Conservation (phyloP, 1,140 invertebrate genomes). For the Drosophila elegans region DNA sequence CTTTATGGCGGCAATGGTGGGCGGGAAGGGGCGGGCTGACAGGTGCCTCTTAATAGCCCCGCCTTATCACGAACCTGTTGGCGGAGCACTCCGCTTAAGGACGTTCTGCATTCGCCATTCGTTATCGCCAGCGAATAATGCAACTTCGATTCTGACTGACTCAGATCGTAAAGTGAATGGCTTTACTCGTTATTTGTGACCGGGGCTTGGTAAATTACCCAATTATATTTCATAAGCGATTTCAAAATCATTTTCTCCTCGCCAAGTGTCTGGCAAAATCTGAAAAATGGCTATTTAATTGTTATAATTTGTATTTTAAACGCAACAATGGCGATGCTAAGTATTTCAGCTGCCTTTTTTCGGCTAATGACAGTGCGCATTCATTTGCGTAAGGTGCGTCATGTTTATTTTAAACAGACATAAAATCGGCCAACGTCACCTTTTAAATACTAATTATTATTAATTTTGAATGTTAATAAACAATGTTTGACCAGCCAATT, state of each 20-base stretch:
- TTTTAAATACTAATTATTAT: neutral
- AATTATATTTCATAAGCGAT: slow-evolving; percentile 63
- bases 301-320: slow-evolving; percentile 58
- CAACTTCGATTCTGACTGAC: slow-evolving; percentile 31
- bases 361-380: slow-evolving; percentile 27
- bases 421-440: slow-evolving; percentile 28
- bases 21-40: slow-evolving; percentile 4
- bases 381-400: slow-evolving; percentile 42
- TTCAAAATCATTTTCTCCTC: slow-evolving; percentile 24
- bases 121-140: slow-evolving; percentile 37
- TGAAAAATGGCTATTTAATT: slow-evolving; percentile 50
- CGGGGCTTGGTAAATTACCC: slow-evolving; percentile 49
- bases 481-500: neutral
- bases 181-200: slow-evolving; percentile 39
- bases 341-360: slow-evolving; percentile 14
- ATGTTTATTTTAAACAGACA: slow-evolving; percentile 16
- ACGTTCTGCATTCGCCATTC: slow-evolving; percentile 30
- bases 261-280: slow-evolving; percentile 6
- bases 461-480: neutral
- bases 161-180: slow-evolving; percentile 54
- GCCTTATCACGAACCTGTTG: slow-evolving; percentile 54
- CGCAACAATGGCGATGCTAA: slow-evolving; percentile 20
- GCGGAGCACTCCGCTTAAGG: slow-evolving; percentile 53
- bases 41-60: slow-evolving; percentile 54
- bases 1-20: slow-evolving; percentile 46